Evolutionary conservation across 2,113 vertebrate genomes (phyloP), one percentile per base, ranked within the genome.

Genomic region (Toxostoma redivivum): DNA sequence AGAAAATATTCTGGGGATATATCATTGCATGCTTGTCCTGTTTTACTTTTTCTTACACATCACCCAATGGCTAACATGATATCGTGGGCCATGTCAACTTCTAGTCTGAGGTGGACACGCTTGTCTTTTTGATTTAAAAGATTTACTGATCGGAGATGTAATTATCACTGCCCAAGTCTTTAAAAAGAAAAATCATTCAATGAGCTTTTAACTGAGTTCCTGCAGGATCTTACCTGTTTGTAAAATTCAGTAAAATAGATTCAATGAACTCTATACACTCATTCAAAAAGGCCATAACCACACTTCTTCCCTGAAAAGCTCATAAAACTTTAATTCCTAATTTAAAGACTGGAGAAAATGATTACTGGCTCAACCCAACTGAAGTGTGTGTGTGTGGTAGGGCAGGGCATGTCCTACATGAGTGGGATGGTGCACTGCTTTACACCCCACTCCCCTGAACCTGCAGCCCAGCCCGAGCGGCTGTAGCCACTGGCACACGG

Each of bases 361-460:
- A 8, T n/a, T 40, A 18, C 7, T 40, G 48, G 25, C 65, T 54
- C 65, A 62, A 40, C 62, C 16, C 30, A 62, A 2, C 4, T 30
- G 25, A 40, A 8, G 3, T 30, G 12, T 19, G 9, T 7, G 3
- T 11, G 4, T 13, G 53, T 42, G 6, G 16, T 19, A 16, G 19
- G 4, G 22, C 18, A 61, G 47, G 10, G 12, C 28, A 30, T 24
- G 3, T 25, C 48, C n/a, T 54, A 16, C 5, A 4, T 3, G 33
- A 25, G 20, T 18, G 21, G 13, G 40, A 40, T 25, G 25, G 19
- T 17, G 9, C 54, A 6, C 2, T 20, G n/a, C 15, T 62, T 16
- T 28, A 30, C 28, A 28, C 7, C 12, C 23, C 4, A 27, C 0
- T 3, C 9, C 8, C 2, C 12, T 40, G 30, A 54, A 27, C 3